Evolutionary conservation across 1,140 invertebrate genomes (phyloP).

Genomic region (Ostrea edulis): DNA sequence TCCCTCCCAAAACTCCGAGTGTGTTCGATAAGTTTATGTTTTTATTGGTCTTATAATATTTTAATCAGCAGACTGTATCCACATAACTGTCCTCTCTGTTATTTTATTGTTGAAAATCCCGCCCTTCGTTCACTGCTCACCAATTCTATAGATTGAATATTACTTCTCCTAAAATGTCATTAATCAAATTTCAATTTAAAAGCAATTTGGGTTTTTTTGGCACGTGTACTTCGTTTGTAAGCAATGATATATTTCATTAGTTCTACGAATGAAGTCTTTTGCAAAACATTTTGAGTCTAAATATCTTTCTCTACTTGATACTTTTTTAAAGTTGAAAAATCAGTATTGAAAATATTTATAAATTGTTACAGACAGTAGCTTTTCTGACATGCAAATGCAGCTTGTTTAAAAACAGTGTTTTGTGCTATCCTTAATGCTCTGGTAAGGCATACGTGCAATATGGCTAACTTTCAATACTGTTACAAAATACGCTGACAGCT

Average conservation of each 20-base stretch:
- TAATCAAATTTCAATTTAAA: not conserved
- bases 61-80: not conserved
- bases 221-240: not conserved
- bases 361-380: no score
- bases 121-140: not conserved
- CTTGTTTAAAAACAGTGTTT: no score
- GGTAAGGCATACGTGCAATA: no score
- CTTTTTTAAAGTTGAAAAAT: no score
- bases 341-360: no score
- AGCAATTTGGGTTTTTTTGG: not conserved
- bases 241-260: not conserved
- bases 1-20: constrained; percentile 12
- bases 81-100: not conserved
- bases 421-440: no score
- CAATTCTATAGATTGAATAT: not conserved
- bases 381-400: no score
- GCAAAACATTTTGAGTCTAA: no score
- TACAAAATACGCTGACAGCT: no score
- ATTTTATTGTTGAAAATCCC: not conserved
- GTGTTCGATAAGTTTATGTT: not conserved
- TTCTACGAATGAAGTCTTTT: not conserved
- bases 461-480: no score
- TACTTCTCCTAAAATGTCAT: not conserved
- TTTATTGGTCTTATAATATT: not conserved
- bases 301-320: no score